Evolutionary conservation across 2,113 vertebrate species (phyloP).

Genomic region (Psophia crepitans): DNA sequence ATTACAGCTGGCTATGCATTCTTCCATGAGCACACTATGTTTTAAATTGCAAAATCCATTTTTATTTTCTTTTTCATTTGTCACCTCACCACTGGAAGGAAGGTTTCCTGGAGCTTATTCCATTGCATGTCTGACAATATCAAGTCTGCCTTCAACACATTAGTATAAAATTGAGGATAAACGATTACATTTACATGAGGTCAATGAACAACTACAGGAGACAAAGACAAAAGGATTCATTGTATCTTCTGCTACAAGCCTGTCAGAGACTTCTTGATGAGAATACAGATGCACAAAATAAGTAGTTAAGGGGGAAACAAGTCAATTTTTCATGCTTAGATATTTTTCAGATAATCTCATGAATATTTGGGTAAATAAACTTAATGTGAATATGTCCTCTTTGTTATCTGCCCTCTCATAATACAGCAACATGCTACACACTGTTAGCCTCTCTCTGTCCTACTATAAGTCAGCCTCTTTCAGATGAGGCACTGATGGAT

Average conservation of each 20-base stretch:
- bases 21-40: background rate
- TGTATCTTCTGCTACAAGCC: background rate
- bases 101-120: constrained; percentile 8
- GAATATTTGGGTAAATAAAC: background rate
- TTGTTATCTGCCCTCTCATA: background rate
- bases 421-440: background rate
- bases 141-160: constrained; percentile 5
- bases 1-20: background rate
- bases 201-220: constrained; percentile 39
- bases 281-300: background rate
- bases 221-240: background rate
- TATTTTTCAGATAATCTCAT: background rate
- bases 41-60: constrained; percentile 29
- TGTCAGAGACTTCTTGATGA: background rate
- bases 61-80: constrained; percentile 30
- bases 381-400: background rate
- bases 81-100: background rate
- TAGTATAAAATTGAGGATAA: constrained; percentile 54
- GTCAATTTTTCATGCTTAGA: background rate
- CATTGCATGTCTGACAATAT: background rate
- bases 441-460: background rate
- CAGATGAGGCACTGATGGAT: background rate
- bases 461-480: background rate
- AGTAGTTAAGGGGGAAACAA: background rate
- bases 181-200: constrained; percentile 60